phyloP scores from a whole-genome alignment of 2,113 vertebrate genomes.

The Lycocorax pyrrhopterus region DNA sequence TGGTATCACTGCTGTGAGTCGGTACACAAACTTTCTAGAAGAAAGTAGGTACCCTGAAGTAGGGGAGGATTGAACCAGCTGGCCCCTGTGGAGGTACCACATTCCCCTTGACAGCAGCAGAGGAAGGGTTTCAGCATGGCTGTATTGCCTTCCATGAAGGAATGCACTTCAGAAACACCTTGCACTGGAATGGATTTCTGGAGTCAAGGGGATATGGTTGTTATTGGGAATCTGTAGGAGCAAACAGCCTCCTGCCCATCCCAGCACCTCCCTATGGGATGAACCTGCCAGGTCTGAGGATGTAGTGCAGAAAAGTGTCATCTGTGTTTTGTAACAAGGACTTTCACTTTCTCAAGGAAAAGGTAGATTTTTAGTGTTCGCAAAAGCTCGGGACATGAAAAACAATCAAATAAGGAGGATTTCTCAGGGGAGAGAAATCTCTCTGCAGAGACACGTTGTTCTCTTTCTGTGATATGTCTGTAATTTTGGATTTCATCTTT shows the following conservation, averaged over 20 bases:
- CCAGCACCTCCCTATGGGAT: neutral
- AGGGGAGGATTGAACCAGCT: neutral
- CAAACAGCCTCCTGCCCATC: neutral
- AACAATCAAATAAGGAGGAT: neutral
- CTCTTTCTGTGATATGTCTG: neutral
- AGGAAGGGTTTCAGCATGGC: rapidly evolving
- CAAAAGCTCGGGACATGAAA: neutral
- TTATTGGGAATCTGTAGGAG: neutral
- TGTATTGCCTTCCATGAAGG: rapidly evolving
- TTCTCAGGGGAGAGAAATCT: neutral
- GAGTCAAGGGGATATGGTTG: neutral
- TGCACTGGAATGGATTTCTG: neutral
- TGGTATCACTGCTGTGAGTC: neutral
- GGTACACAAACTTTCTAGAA: neutral
- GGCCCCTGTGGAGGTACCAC: rapidly evolving
- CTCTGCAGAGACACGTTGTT: neutral
- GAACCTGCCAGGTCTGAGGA: neutral
- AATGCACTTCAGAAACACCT: neutral
- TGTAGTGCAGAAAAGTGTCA: neutral
- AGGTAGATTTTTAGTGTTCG: neutral
- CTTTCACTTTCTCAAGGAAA: neutral
- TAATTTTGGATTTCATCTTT: conserved; percentile 1
- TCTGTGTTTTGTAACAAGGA: neutral
- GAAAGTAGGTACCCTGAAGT: neutral
- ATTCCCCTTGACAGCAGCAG: neutral